phyloP scores from a whole-genome alignment of 1,140 invertebrate species.

The Calliopsis andreniformis region DNA sequence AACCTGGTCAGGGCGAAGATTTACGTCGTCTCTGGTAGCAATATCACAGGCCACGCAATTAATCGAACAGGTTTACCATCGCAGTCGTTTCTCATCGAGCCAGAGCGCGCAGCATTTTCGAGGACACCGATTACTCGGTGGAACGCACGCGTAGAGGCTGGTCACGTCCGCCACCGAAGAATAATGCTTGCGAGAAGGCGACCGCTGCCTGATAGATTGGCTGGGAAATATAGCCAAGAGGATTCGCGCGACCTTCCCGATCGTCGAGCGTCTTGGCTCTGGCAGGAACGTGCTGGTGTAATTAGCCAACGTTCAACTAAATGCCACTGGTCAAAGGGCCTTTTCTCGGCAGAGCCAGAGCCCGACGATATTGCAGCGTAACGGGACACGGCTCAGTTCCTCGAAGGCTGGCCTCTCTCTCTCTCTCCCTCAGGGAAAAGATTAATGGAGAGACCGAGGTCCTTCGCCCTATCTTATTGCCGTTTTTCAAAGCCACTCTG shows the following conservation, averaged over 20 bases:
- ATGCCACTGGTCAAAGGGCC: constrained; percentile 36
- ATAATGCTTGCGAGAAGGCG: not conserved
- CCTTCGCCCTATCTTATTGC: not conserved
- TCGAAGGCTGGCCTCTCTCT: too few species aligned
- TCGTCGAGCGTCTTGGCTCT: constrained; percentile 10
- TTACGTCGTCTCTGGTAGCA: not conserved
- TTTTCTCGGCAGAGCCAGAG: not conserved
- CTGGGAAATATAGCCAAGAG: constrained; percentile 13
- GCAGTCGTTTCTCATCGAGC: not conserved
- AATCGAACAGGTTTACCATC: constrained; percentile 25
- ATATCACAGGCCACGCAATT: constrained; percentile 2
- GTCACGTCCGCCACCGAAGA: not conserved
- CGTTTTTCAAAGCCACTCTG: not conserved
- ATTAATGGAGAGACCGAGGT: not conserved
- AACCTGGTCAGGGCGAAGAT: not conserved
- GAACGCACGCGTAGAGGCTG: not conserved
- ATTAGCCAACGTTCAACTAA: constrained; percentile 37
- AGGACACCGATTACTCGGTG: not conserved
- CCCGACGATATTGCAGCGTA: not conserved
- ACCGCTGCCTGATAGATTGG: constrained; percentile 46
- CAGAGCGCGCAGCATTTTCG: not conserved
- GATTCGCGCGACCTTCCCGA: constrained; percentile 10
- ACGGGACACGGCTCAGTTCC: not conserved
- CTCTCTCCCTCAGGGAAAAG: not conserved
- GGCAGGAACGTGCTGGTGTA: constrained; percentile 14